These are phyloP conservation scores for Tetanocera ferruginea DNA, from an alignment of 2,888 invertebrate species.

Conservation along the genomic window DNA sequence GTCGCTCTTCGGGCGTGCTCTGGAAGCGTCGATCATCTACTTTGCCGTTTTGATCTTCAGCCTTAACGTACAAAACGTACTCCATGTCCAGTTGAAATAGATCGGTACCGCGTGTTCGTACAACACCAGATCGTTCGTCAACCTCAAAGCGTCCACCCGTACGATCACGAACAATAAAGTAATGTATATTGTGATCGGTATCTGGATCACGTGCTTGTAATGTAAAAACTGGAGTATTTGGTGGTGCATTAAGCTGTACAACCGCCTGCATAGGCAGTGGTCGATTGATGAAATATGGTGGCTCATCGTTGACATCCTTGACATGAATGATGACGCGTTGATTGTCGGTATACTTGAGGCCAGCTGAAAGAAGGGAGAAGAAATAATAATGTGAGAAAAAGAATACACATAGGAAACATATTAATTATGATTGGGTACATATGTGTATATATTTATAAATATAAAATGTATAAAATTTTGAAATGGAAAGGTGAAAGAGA, in stretches of 20 bases:
- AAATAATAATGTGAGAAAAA: constrained; percentile 28
- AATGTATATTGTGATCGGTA: constrained; percentile 95
- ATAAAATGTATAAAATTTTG: no score
- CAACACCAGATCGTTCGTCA: constrained; percentile 92
- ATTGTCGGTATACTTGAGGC: constrained; percentile 85
- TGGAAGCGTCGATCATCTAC: constrained; percentile 92
- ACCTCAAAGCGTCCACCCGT: constrained; percentile 86
- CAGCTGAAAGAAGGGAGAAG: constrained; percentile 60
- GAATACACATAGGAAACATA: no score
- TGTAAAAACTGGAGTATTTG: constrained; percentile 97
- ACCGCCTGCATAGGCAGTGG: constrained; percentile 98
- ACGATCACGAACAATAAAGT: constrained; percentile 93
- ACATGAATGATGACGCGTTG: constrained; percentile 95
- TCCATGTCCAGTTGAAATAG: constrained; percentile 96
- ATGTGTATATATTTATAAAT: no score
- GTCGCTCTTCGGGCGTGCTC: constrained; percentile 90
- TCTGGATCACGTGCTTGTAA: constrained; percentile 97
- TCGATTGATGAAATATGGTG: constrained; percentile 94
- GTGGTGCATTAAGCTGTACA: constrained; percentile 94
- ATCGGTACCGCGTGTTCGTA: constrained; percentile 90
- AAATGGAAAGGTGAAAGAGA: no score
- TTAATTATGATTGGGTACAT: no score
- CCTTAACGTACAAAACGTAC: constrained; percentile 95
- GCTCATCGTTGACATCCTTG: constrained; percentile 96
- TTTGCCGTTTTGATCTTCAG: constrained; percentile 93